These are phyloP conservation scores for Nasonovia ribisnigri DNA, from an alignment of 2,888 invertebrate genomes.

Conservation along the genomic window DNA sequence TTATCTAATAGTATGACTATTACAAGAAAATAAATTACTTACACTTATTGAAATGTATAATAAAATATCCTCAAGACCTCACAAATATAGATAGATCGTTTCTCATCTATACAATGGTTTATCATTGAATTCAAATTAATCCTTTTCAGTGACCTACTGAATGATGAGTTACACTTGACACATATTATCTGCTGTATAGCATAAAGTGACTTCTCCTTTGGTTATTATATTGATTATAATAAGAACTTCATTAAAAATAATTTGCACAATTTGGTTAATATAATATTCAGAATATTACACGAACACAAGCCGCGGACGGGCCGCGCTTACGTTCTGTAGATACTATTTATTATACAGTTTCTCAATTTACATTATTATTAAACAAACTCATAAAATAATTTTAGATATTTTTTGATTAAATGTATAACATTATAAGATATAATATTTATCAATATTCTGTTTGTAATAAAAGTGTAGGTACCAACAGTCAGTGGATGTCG, in stretches of 20 bases:
- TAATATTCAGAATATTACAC: background rate
- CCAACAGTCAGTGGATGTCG: background rate
- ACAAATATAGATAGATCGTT: background rate
- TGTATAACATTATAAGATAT: background rate
- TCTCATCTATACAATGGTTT: background rate
- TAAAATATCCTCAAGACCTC: background rate
- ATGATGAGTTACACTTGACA: background rate
- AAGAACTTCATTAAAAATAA: background rate
- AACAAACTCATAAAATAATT: background rate
- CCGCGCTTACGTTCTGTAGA: background rate
- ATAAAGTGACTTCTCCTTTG: background rate
- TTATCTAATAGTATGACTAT: background rate
- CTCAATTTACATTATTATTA: background rate
- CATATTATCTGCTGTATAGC: background rate
- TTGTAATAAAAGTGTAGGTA: background rate
- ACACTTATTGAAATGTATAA: background rate
- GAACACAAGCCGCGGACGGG: background rate
- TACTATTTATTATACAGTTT: background rate
- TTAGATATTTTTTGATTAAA: background rate
- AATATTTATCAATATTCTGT: background rate
- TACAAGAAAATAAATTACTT: background rate
- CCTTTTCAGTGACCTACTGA: background rate
- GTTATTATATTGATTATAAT: background rate
- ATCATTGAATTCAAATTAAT: background rate
- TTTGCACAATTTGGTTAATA: background rate